Evolutionary conservation across 1,140 invertebrate species (phyloP), one percentile per base, ranked within the genome.

Genomic region (Diplogasteroides magnus): DNA sequence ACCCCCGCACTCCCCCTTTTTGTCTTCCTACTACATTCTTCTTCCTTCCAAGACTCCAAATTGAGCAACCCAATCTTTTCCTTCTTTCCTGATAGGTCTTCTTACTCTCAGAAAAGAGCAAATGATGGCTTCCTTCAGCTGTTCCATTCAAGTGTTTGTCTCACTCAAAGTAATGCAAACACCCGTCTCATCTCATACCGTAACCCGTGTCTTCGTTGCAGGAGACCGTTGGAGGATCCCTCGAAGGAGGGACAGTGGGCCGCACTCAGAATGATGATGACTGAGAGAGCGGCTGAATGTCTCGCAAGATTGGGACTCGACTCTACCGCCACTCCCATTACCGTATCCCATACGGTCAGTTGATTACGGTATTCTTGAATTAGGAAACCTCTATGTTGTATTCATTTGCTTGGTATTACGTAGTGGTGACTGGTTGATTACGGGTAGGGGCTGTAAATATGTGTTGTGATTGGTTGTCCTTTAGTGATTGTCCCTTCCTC

Each of bases 271-370:
- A 82, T 82, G 74, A 82, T 79, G 25, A 79, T 79, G 79, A 70
- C 77, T 69, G 64, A 66, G 27, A 27, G 64, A 25, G 32, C 76
- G 37, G 81, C 79, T 26, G 79, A 81, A 56, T 83, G 79, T 72
- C 72, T 81, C 59, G 81, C 79, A 3, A 81, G 83, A 67, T 68
- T 81, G 25, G 79, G 81, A 13, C 71, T 81, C 56, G 79, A 82
- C 6, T n/a, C 64, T 25, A 66, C n/a, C 32, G 37, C 19, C 14
- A 2, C 64, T 3, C 48, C 31, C 13, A 32, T 28, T 27, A 58
- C 13, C 37, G 64, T 37, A 37, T 26, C 37, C 32, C 14, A 2
- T 26, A n/a, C n/a, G n/a, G n/a, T n/a, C n/a, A n/a, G n/a, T n/a
- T n/a, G n/a, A n/a, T n/a, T n/a, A n/a, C n/a, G n/a, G n/a, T n/a